Conservation (phyloP, 1,140 invertebrate genomes). For the Panonychus citri region DNA sequence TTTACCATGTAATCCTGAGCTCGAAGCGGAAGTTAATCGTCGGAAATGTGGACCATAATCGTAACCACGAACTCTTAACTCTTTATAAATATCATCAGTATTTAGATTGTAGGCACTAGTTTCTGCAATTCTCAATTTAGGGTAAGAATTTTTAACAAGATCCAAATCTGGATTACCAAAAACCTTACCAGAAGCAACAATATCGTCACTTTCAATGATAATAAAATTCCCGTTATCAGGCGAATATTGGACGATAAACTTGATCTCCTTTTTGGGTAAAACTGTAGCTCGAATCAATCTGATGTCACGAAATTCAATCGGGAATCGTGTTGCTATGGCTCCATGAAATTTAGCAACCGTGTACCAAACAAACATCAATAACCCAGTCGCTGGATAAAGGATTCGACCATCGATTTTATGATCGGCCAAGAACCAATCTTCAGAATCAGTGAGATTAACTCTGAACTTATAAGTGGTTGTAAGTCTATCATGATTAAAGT, state of each 20-base stretch:
- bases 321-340: background rate
- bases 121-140: background rate
- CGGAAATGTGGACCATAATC: conserved; percentile 44
- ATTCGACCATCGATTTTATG: conserved; percentile 81
- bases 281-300: conserved; percentile 62
- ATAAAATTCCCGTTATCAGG: background rate
- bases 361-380: conserved; percentile 72
- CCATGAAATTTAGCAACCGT: conserved; percentile 36
- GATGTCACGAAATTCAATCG: conserved; percentile 49
- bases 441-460: conserved; percentile 44
- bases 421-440: conserved; percentile 51
- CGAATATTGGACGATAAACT: background rate
- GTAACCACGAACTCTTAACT: conserved; percentile 28
- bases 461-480: background rate
- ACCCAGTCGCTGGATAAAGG: conserved; percentile 84
- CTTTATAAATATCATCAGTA: conserved; percentile 28
- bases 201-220: background rate
- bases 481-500: conserved; percentile 5
- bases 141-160: background rate
- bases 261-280: background rate
- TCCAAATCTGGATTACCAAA: background rate
- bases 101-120: conserved; percentile 5
- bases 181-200: background rate
- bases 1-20: background rate
- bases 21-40: conserved; percentile 35